Percentiles rank a stretch among this genome's conserved stretches.
Evolutionary conservation across 2,113 vertebrate species (phyloP).

Genomic region (Pantherophis guttatus): DNA sequence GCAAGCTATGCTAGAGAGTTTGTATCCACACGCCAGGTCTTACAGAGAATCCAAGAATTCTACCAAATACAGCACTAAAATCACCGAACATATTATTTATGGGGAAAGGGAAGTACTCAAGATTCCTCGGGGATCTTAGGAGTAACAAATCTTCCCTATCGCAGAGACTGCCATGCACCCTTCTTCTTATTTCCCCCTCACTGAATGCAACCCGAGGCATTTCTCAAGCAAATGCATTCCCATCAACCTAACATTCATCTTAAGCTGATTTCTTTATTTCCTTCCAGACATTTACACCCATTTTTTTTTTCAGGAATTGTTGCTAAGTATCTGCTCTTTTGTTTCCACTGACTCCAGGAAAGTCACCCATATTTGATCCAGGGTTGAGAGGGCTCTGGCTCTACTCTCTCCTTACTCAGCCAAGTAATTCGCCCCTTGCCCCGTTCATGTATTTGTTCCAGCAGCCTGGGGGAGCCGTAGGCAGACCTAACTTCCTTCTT

Average conservation of each 20-base stretch:
- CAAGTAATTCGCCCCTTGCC: background rate
- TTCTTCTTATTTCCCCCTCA: background rate
- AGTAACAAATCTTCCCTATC: background rate
- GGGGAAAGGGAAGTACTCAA: background rate
- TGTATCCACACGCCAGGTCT: constrained; percentile 22
- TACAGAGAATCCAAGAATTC: background rate
- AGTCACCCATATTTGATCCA: background rate
- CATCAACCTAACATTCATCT: background rate
- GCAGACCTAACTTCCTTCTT: background rate
- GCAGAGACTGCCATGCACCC: background rate
- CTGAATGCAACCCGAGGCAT: background rate
- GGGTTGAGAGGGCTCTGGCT: background rate
- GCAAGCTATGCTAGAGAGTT: constrained; percentile 45
- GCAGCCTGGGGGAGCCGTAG: background rate
- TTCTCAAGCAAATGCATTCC: background rate
- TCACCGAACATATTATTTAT: background rate
- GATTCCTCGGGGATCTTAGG: background rate
- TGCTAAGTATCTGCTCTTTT: background rate
- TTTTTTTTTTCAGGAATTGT: background rate
- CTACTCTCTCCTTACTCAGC: background rate
- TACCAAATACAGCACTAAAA: background rate
- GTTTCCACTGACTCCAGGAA: background rate
- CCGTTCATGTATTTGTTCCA: background rate
- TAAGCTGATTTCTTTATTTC: background rate
- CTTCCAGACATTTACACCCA: background rate